phyloP scores from a whole-genome alignment of 2,888 invertebrate species.

The Nesidiocoris tenuis region DNA sequence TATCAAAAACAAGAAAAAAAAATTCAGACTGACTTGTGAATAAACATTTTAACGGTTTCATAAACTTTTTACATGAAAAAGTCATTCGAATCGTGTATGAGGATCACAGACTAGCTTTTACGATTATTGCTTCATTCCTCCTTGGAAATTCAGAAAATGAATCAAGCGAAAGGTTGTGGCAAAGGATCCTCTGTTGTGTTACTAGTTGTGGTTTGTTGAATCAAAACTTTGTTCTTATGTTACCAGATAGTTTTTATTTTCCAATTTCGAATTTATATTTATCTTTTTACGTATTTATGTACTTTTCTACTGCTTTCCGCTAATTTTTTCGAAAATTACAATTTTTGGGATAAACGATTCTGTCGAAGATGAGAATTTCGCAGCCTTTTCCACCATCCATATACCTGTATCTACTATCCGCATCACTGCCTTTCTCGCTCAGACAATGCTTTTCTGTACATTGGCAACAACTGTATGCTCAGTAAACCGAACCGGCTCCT shows the following conservation, averaged over 20 bases:
- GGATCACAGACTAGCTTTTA: slow-evolving; percentile 28
- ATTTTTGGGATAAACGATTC: too few species aligned
- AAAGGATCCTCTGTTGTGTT: slow-evolving; percentile 14
- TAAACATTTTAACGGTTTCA: slow-evolving; percentile 34
- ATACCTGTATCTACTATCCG: background rate
- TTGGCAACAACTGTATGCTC: background rate
- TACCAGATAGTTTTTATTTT: slow-evolving; percentile 6
- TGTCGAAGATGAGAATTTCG: background rate
- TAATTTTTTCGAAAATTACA: background rate
- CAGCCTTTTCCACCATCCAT: background rate
- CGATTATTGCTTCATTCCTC: too few species aligned
- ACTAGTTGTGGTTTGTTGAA: slow-evolving; percentile 24
- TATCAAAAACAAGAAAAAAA: slow-evolving; percentile 26
- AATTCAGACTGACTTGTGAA: slow-evolving; percentile 37
- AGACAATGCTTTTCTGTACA: background rate
- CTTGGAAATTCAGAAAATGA: background rate
- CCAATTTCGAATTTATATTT: background rate
- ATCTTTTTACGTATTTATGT: background rate
- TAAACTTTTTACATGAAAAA: slow-evolving; percentile 22
- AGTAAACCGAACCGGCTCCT: background rate
- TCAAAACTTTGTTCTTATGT: slow-evolving; percentile 33
- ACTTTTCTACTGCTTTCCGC: background rate
- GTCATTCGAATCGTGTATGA: slow-evolving; percentile 32
- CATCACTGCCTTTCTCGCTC: slow-evolving; percentile 21
- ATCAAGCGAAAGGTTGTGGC: slow-evolving; percentile 16